Evolutionary conservation across 2,888 invertebrate genomes (phyloP).

Genomic region (Acleris sparsana): DNA sequence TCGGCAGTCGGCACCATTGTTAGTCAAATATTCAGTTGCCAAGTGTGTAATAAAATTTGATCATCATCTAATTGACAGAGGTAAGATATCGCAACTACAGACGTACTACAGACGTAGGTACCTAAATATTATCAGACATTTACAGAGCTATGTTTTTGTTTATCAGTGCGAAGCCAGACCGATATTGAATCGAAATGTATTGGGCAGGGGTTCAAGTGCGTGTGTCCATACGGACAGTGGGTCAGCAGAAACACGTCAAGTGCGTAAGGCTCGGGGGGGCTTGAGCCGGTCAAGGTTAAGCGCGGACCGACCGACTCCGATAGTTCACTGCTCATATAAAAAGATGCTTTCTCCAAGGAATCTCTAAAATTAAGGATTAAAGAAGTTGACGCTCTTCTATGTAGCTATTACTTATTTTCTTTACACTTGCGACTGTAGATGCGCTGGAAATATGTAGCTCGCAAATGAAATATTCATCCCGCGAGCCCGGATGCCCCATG

Average conservation of each 20-base stretch:
- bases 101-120: too few species aligned
- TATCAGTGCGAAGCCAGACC: not conserved
- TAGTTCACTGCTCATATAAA: constrained; percentile 7
- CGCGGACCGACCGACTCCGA: constrained; percentile 22
- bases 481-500: constrained; percentile 8
- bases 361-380: not conserved
- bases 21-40: constrained; percentile 19
- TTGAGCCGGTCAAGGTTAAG: constrained; percentile 36
- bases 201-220: constrained; percentile 31
- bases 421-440: not conserved
- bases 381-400: not conserved
- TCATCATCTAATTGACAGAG: constrained; percentile 13
- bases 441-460: not conserved
- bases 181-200: not conserved
- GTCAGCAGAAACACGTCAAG: constrained; percentile 35
- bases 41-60: not conserved
- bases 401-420: not conserved
- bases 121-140: not conserved
- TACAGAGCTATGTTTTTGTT: not conserved
- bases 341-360: not conserved
- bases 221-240: constrained; percentile 32
- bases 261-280: constrained; percentile 35
- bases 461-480: constrained; percentile 13
- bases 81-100: not conserved
- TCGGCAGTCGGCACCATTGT: constrained; percentile 41